A percentile compares a stretch with the other conserved stretches of the same genome.
Conservation (phyloP, 2,888 invertebrate species). For the Pegoplata infirma region DNA sequence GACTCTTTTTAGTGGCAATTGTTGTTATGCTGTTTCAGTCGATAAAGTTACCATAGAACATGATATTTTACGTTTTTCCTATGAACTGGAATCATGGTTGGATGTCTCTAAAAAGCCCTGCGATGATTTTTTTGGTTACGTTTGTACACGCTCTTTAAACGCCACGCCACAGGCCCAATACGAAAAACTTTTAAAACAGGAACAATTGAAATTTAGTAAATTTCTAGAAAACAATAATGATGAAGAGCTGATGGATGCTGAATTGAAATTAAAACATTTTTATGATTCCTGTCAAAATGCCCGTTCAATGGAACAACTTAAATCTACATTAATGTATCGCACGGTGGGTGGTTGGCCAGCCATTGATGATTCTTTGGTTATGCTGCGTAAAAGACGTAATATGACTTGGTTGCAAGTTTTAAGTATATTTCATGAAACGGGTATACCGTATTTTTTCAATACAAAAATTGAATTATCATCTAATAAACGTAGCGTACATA, state of each 20-base stretch:
- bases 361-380: constrained; percentile 66
- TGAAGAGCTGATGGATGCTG: constrained; percentile 71
- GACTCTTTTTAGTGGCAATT: background rate
- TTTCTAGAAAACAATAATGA: constrained; percentile 67
- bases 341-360: constrained; percentile 75
- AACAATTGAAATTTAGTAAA: constrained; percentile 70
- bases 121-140: constrained; percentile 73
- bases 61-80: constrained; percentile 69
- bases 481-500: constrained; percentile 70
- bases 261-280: constrained; percentile 73
- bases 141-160: constrained; percentile 70
- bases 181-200: constrained; percentile 65
- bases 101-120: constrained; percentile 70
- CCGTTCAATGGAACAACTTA: constrained; percentile 70
- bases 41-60: constrained; percentile 64
- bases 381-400: constrained; percentile 66
- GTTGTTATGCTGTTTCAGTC: constrained; percentile 7
- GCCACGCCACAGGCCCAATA: constrained; percentile 63
- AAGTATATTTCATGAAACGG: constrained; percentile 72
- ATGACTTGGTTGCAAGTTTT: constrained; percentile 71
- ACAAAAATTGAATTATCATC: constrained; percentile 72
- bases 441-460: constrained; percentile 73
- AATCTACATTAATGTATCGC: constrained; percentile 70
- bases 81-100: constrained; percentile 70
- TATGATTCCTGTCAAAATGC: constrained; percentile 71